Percentiles rank a stretch among this genome's conserved stretches.
phyloP scores from a whole-genome alignment of 2,113 vertebrate species.

The Anoura caudifer region DNA sequence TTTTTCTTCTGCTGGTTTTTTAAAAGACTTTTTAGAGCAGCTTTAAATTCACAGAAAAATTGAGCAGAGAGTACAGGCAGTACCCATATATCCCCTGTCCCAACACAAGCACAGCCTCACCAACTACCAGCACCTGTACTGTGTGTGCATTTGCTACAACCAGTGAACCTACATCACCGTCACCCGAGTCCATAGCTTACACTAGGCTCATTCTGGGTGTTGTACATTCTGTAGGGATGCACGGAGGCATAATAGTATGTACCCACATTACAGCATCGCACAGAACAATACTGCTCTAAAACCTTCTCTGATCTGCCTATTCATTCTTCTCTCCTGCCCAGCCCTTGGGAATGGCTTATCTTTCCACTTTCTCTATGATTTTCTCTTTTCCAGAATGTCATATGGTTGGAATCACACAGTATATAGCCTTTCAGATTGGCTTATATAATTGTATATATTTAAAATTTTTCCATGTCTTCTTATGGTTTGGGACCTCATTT shows the following conservation, averaged over 20 bases:
- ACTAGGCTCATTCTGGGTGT: background rate
- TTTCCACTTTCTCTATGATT: background rate
- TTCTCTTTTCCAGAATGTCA: background rate
- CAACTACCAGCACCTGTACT: background rate
- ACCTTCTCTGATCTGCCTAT: background rate
- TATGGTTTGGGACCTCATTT: background rate
- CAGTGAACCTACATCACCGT: background rate
- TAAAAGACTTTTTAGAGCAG: background rate
- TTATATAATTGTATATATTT: background rate
- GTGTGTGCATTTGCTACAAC: background rate
- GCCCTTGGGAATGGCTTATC: background rate
- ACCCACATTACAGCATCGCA: background rate
- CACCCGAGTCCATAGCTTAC: background rate
- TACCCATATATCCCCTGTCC: too few relatives aligned
- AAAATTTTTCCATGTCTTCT: background rate
- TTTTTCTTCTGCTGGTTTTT: background rate
- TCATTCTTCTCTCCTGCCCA: background rate
- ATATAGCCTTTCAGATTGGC: background rate
- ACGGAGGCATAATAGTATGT: background rate
- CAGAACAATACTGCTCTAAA: background rate
- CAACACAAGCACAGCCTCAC: too few relatives aligned
- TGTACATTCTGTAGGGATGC: background rate
- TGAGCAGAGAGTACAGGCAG: too few relatives aligned
- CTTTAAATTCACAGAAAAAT: background rate
- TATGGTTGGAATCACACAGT: background rate